Base-by-base conservation (phyloP, 2,888 invertebrate genomes). In the Agriopis leucophaearia region DNA sequence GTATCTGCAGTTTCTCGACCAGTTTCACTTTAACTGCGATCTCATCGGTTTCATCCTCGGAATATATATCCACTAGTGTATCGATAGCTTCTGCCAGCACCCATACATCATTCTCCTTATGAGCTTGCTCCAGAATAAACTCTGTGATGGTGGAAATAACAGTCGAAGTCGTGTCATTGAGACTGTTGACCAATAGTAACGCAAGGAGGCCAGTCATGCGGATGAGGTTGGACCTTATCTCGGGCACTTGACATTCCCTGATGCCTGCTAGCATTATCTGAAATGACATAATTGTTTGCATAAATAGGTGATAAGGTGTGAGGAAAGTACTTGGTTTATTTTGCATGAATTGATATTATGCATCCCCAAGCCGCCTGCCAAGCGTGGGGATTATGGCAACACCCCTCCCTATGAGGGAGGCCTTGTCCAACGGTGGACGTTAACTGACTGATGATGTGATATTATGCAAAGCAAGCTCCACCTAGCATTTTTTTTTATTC, bases 61-160 rank as follows among this genome's bases (percentile, higher is more conserved):
- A 95, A 86, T 96, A 97, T 74, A 97, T 94, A 81, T 97, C 97
- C 87, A 97, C 96, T 36, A 97, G 81, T 0, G 96, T 95, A 81
- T 97, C 97, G 47, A 97, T 83, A 5, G 96, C 95, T 89, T 97
- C 97, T 0, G 97, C 96, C 44, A 96, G 89, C 7, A 97, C 95
- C 96, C 96, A 96, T 8, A 96, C 95, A 71, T 96, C 95, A 18
- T 90, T 87, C 79, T 96, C 96, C 76, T 94, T 94, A n/a, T 89
- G 91, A 1, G 92, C 90, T 69, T 95, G 94, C 42, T 96, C 95
- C 48, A 96, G 76, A 74, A 97, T 94, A 80, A 96, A 96, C 45
- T 94, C 90, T 0, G 95, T 93, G 55, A 96, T 94, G 7, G 85
- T 84, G 58, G 87, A 86, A 75, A 91, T 88, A 5, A 92, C 89